Percentiles rank a stretch among this genome's conserved stretches.
phyloP scores from a whole-genome alignment of 2,797 vertebrate genomes.

The Megalops cyprinoides region DNA sequence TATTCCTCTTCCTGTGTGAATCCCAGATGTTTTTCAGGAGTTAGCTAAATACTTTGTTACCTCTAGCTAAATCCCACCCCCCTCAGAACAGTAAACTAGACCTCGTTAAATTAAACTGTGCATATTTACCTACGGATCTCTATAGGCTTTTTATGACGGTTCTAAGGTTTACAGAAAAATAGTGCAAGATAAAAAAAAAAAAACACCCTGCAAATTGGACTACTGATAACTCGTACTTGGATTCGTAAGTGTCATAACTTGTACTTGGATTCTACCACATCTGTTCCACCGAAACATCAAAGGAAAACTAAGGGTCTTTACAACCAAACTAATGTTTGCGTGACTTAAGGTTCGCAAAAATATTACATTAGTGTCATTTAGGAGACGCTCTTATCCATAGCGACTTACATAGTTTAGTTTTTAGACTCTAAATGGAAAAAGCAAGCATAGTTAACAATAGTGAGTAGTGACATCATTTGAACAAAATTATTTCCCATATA shows the following conservation, averaged over 20 bases:
- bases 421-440: no score
- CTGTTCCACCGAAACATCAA: neutral
- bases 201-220: no score
- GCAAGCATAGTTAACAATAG: no score
- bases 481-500: neutral
- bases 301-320: neutral
- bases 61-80: neutral
- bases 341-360: neutral
- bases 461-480: no score
- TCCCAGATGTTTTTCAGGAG: neutral
- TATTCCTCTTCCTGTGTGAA: neutral
- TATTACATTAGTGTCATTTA: no score
- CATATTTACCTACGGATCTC: neutral
- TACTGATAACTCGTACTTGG: no score
- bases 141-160: no score
- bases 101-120: neutral
- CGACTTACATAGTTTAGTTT: no score
- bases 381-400: no score
- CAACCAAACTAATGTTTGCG: neutral
- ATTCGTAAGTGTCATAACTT: neutral
- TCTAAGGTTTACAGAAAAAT: no score
- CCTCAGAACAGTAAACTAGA: neutral
- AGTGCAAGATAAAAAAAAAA: no score
- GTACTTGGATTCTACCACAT: neutral
- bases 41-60: neutral